Evolutionary conservation across 1,140 invertebrate species (phyloP).

Genomic region (Lycorma delicatula): DNA sequence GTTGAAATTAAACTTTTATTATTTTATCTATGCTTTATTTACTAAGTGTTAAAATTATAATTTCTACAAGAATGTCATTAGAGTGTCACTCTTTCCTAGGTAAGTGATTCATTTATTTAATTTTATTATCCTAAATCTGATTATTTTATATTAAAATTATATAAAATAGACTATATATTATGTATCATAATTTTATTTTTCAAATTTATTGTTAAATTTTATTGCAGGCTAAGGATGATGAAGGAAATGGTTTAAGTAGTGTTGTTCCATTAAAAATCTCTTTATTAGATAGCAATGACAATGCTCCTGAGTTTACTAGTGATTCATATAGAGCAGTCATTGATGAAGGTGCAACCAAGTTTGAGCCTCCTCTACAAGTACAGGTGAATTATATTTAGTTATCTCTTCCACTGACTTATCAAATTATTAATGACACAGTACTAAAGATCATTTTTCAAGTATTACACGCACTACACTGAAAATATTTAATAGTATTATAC

Average conservation of each 20-base stretch:
- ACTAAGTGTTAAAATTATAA: too few species aligned
- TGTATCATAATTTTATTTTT: neutral
- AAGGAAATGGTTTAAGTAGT: conserved; percentile 64
- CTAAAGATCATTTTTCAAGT: too few species aligned
- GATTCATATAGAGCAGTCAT: conserved; percentile 66
- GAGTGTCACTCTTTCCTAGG: too few species aligned
- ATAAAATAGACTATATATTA: conserved; percentile 6
- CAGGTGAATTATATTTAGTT: conserved; percentile 20
- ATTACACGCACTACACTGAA: too few species aligned
- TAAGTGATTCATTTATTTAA: too few species aligned
- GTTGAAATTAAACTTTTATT: too few species aligned
- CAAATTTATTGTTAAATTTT: conserved; percentile 21
- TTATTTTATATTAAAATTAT: too few species aligned
- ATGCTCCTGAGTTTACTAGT: conserved; percentile 65
- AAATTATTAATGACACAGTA: too few species aligned
- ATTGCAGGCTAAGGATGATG: conserved; percentile 76
- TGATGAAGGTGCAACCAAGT: conserved; percentile 71
- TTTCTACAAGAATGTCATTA: too few species aligned
- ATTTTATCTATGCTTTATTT: too few species aligned
- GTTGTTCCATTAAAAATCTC: conserved; percentile 70
- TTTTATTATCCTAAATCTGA: neutral
- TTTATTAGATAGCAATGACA: conserved; percentile 79
- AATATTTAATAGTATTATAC: neutral
- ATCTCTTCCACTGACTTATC: too few species aligned
- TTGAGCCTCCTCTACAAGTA: conserved; percentile 53